Conservation (phyloP, 2,113 vertebrate genomes). For the Gambusia affinis region DNA sequence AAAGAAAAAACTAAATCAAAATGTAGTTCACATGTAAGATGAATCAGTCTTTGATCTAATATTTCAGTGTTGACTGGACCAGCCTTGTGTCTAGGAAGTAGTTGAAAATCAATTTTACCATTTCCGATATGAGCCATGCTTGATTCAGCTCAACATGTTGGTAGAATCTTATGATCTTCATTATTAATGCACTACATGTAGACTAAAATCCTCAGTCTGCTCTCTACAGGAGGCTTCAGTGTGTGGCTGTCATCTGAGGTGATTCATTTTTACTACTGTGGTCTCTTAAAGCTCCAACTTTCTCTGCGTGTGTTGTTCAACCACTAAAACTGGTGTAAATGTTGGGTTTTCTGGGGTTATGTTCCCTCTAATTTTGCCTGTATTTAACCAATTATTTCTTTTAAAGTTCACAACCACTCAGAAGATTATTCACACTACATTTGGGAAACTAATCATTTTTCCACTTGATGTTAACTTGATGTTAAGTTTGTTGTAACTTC, state of each 20-base stretch:
- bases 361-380: neutral
- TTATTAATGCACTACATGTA: constrained; percentile 23
- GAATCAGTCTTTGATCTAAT: neutral
- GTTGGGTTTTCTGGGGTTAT: constrained; percentile 16
- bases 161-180: constrained; percentile 11
- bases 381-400: constrained; percentile 4
- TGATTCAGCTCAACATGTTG: constrained; percentile 16
- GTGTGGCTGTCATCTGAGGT: neutral
- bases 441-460: constrained; percentile 13
- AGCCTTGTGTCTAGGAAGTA: neutral
- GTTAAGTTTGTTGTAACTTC: neutral
- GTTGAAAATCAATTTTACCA: constrained; percentile 10
- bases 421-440: neutral
- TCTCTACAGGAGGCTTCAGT: neutral
- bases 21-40: constrained; percentile 6
- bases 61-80: constrained; percentile 1
- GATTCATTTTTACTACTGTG: constrained; percentile 21
- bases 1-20: constrained; percentile 2
- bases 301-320: neutral
- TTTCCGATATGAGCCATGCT: constrained; percentile 15
- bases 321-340: constrained; percentile 1
- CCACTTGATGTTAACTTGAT: neutral
- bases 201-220: constrained; percentile 31
- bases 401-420: neutral
- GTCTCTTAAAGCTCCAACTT: constrained; percentile 6